phyloP scores from a whole-genome alignment of 2,797 vertebrate species.

The Chelon auratus region DNA sequence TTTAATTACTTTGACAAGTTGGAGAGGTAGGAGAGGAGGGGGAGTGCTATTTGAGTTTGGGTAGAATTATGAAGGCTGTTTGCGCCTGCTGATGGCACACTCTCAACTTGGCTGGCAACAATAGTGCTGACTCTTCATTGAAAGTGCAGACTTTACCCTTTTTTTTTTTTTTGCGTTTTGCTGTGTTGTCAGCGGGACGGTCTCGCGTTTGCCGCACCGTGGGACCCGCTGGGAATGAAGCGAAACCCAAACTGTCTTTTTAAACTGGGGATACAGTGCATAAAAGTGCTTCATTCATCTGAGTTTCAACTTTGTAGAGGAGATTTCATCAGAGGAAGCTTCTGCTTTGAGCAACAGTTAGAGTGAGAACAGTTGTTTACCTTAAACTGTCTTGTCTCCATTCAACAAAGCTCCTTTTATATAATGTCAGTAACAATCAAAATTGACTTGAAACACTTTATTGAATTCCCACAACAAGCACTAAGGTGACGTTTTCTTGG shows the following conservation, averaged over 20 bases:
- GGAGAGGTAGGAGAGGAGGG: not conserved
- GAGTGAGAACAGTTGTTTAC: not conserved
- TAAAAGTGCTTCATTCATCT: not conserved
- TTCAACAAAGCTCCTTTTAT: too few species aligned
- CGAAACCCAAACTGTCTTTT: not conserved
- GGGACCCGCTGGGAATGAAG: not conserved
- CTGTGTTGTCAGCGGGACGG: constrained; percentile 21
- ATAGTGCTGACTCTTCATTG: constrained; percentile 24
- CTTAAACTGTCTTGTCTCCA: too few species aligned
- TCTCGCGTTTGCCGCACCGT: not conserved
- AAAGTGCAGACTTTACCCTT: constrained; percentile 25
- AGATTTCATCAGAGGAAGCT: not conserved
- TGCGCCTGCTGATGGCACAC: constrained; percentile 2
- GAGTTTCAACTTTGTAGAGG: too few species aligned
- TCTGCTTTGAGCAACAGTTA: too few species aligned
- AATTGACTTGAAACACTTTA: too few species aligned
- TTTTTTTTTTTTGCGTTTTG: not conserved
- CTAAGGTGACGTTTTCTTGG: too few species aligned
- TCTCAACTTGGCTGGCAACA: not conserved
- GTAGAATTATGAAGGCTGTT: not conserved
- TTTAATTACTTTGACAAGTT: not conserved
- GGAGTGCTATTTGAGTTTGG: not conserved
- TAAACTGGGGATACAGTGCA: not conserved
- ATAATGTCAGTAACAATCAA: too few species aligned
- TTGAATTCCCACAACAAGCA: too few species aligned